Conservation (phyloP, 2,797 vertebrate genomes). For the Ibycter americanus region DNA sequence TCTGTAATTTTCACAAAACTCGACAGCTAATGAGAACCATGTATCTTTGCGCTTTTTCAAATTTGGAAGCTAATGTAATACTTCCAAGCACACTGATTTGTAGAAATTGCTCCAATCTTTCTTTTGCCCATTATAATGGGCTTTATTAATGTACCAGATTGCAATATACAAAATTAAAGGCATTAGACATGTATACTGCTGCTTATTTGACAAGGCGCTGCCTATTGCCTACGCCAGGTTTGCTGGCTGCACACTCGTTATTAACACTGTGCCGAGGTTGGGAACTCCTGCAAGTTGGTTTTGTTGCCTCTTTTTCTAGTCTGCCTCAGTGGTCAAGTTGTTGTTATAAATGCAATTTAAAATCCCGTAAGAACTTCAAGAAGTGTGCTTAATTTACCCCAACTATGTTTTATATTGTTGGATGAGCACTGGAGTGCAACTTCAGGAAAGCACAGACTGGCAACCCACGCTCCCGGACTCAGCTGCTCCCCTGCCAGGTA, state of each 20-base stretch:
- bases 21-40: background rate
- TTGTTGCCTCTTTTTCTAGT: background rate
- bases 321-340: background rate
- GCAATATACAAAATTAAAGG: background rate
- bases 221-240: background rate
- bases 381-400: background rate
- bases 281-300: background rate
- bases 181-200: background rate
- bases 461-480: background rate
- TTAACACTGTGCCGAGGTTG: background rate
- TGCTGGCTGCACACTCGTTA: background rate
- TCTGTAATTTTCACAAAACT: background rate
- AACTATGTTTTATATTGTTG: background rate
- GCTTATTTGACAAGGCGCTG: background rate
- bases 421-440: background rate
- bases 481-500: slow-evolving; percentile 28
- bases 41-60: background rate
- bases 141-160: background rate
- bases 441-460: background rate
- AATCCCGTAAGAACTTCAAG: background rate
- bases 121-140: background rate
- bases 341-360: background rate
- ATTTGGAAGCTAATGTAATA: background rate
- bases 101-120: background rate
- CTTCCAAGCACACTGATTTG: background rate